Evolutionary conservation across 2,113 vertebrate genomes (phyloP).

Genomic region (Erpornis zantholeuca): DNA sequence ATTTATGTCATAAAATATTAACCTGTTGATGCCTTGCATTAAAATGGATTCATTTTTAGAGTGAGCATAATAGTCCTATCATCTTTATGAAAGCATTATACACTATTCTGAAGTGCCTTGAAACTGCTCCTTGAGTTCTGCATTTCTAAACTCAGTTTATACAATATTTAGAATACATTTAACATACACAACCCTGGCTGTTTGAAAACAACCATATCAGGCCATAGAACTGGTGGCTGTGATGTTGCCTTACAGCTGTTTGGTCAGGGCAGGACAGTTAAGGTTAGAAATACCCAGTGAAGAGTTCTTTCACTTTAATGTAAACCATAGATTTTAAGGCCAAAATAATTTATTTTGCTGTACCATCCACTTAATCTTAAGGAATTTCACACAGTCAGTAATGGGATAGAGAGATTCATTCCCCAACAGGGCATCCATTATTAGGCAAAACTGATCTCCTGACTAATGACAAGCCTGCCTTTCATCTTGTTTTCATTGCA

Average conservation of each 20-base stretch:
- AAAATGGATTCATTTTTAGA: slow-evolving; percentile 26
- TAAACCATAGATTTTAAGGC: not conserved
- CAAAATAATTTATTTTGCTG: not conserved
- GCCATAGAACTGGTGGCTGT: not conserved
- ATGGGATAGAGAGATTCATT: not conserved
- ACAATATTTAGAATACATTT: slow-evolving; percentile 6
- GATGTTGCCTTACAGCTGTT: not conserved
- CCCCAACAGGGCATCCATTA: not conserved
- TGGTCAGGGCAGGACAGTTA: not conserved
- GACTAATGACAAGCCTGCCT: not conserved
- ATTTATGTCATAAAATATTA: slow-evolving; percentile 32
- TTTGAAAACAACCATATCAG: not conserved
- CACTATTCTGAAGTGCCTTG: not conserved
- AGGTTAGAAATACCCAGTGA: not conserved
- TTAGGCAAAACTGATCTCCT: not conserved
- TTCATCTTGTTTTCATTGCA: not conserved
- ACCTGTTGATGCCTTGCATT: slow-evolving; percentile 23
- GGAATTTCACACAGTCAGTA: not conserved
- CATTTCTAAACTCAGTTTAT: not conserved
- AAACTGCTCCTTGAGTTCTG: not conserved
- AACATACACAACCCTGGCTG: not conserved
- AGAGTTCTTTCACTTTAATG: not conserved
- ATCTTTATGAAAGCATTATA: not conserved
- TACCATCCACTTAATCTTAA: not conserved
- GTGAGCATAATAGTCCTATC: not conserved